Percentiles rank a stretch among this genome's conserved stretches.
Conservation (phyloP, 2,888 invertebrate species). For the Athalia cordata region DNA sequence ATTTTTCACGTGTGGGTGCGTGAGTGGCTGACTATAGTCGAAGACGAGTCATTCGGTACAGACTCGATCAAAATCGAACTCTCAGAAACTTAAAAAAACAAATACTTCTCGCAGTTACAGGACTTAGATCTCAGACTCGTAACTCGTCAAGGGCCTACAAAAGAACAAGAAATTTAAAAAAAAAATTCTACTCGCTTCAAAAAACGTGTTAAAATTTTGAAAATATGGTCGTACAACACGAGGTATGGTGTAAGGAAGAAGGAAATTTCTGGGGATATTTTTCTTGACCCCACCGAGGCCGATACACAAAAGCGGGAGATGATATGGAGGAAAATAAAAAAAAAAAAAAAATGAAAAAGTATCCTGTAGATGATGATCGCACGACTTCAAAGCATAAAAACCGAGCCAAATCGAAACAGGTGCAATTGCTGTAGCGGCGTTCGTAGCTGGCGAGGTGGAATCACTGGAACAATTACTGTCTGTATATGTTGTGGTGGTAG, state of each 20-base stretch:
- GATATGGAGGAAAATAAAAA: conserved; percentile 50
- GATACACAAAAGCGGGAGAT: not conserved
- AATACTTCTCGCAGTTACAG: too few relatives aligned
- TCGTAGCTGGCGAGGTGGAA: conserved; percentile 55
- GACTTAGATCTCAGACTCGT: too few relatives aligned
- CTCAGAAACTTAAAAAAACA: not conserved
- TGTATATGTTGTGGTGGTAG: conserved; percentile 4
- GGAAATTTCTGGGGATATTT: too few relatives aligned
- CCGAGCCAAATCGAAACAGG: conserved; percentile 67
- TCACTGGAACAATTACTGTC: conserved; percentile 67
- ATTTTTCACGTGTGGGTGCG: conserved; percentile 27
- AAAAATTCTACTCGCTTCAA: too few relatives aligned
- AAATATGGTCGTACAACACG: too few relatives aligned
- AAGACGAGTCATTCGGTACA: conserved; percentile 24
- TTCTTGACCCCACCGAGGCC: too few relatives aligned
- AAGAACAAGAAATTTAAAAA: too few relatives aligned
- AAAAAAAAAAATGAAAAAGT: too few relatives aligned
- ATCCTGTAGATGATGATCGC: conserved; percentile 54
- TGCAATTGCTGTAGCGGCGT: conserved; percentile 59
- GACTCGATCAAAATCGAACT: conserved; percentile 30
- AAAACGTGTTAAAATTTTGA: too few relatives aligned
- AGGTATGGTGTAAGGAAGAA: too few relatives aligned
- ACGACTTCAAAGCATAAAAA: conserved; percentile 59
- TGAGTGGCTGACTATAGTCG: not conserved
- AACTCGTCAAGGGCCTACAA: too few relatives aligned